Percentiles rank a stretch among this genome's conserved stretches.
phyloP scores from a whole-genome alignment of 2,797 vertebrate species.

The Neosilurus mollespiculum region DNA sequence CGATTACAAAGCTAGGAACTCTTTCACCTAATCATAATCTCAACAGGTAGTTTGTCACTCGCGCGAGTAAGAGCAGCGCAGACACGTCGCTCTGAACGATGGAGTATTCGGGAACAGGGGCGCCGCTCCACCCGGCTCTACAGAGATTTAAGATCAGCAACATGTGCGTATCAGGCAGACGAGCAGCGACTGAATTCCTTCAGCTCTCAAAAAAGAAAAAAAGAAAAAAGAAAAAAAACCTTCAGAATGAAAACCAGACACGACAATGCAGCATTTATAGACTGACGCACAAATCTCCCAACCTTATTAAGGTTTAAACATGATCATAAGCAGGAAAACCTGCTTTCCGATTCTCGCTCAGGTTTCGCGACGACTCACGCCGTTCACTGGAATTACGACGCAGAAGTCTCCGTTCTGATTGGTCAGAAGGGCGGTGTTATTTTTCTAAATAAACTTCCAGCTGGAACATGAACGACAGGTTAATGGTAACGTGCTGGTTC shows the following conservation, averaged over 20 bases:
- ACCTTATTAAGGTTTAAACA: constrained; percentile 2
- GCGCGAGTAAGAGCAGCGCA: neutral
- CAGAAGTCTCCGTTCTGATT: too few relatives aligned
- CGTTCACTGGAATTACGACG: neutral
- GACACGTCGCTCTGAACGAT: neutral
- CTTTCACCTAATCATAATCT: neutral
- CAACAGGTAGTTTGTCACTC: neutral
- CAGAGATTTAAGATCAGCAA: neutral
- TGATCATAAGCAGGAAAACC: constrained; percentile 4
- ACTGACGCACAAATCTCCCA: neutral
- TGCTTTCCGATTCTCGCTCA: neutral
- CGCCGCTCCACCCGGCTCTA: too few relatives aligned
- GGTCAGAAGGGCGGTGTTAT: neutral
- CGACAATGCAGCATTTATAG: neutral
- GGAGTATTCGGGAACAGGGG: too few relatives aligned
- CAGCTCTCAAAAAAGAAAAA: too few relatives aligned
- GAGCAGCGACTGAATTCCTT: neutral
- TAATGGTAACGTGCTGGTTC: too few relatives aligned
- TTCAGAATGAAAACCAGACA: neutral
- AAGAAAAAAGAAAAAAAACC: too few relatives aligned
- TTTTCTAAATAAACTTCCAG: neutral
- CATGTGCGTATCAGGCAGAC: neutral
- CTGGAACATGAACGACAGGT: neutral
- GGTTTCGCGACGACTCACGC: neutral
- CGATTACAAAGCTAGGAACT: too few relatives aligned